Evolutionary conservation across 2,888 invertebrate species (phyloP), one percentile per base, ranked within the genome.

Genomic region (Phengaris arion): DNA sequence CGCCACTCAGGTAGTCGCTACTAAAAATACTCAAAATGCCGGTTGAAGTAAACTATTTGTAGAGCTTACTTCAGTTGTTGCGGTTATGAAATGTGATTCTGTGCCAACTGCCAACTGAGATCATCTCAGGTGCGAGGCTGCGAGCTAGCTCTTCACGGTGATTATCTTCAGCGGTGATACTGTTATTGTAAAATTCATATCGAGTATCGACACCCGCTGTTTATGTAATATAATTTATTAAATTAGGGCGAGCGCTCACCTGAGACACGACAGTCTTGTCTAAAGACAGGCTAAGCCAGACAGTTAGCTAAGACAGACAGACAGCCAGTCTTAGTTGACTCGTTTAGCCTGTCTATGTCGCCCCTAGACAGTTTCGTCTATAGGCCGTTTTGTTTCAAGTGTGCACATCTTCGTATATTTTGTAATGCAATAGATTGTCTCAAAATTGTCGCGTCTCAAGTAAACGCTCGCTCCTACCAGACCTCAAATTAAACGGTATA

Each of bases 31-130:
- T 35, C 12, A 35, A 35, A 35, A 2, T 35, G 6, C 45, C 6
- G 35, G 64, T 64, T 35, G 64, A 64, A 9, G 64, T 45, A 64
- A 35, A 64, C 45, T 64, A 64, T 64, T 45, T 64, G 64, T 64
- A 64, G 64, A 64, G 64, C 35, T 64, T 64, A 64, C 59, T 64
- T 64, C 64, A 64, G 64, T 45, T 12, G 64, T 13, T 6, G n/a
- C 69, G 48, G 69, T 48, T 69, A 48, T 69, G 48, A 48, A n/a
- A 69, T 48, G 9, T n/a, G 46, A 52, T 52, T 70, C 12, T 6
- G 13, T 70, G 70, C 70, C 70, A 70, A 70, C 48, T 51, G 48
- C 15, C 69, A 9, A 48, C 22, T 51, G n/a, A 10, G 8, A n/a
- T 70, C 59, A 15, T 8, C 15, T 59, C 59, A n/a, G 15, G 15